A percentile compares a stretch with the other conserved stretches of the same genome.
Conservation (phyloP, 2,113 vertebrate genomes). For the Columbina picui region DNA sequence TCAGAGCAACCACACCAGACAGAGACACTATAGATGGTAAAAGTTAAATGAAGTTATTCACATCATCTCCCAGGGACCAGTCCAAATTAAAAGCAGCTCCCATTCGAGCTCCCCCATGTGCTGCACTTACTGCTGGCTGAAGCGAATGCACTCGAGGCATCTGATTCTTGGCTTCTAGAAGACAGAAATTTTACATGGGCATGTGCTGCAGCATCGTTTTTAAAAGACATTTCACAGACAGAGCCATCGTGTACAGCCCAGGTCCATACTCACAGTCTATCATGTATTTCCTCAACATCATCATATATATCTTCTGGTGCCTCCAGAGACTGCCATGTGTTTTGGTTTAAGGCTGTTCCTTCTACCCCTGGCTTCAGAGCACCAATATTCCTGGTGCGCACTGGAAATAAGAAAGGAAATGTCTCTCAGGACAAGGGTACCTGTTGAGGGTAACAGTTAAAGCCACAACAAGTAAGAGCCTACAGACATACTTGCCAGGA, state of each 20-base stretch:
- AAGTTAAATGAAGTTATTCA: not conserved
- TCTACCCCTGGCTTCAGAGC: conserved; percentile 72
- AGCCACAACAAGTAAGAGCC: not conserved
- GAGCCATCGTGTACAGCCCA: not conserved
- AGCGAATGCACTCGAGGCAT: conserved; percentile 1
- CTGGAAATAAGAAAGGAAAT: conserved; percentile 60
- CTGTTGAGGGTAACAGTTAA: not conserved
- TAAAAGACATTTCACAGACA: not conserved
- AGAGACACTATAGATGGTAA: not conserved
- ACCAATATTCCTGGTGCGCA: conserved; percentile 62
- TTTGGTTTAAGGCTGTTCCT: conserved; percentile 69
- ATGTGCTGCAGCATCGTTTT: not conserved
- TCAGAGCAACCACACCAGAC: not conserved
- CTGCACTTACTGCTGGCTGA: conserved; percentile 66
- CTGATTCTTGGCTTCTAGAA: conserved; percentile 19
- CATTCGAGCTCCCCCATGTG: not conserved
- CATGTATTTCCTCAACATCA: conserved; percentile 27
- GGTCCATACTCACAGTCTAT: conserved; percentile 48
- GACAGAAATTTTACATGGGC: not conserved
- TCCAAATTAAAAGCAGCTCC: conserved; percentile 11
- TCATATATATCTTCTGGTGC: conserved; percentile 63
- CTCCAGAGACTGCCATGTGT: not conserved
- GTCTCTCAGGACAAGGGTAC: not conserved
- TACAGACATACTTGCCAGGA: not conserved
- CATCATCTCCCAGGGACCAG: not conserved